Evolutionary conservation across 2,113 vertebrate genomes (phyloP).

Genomic region (Myrmophylax atrothorax): DNA sequence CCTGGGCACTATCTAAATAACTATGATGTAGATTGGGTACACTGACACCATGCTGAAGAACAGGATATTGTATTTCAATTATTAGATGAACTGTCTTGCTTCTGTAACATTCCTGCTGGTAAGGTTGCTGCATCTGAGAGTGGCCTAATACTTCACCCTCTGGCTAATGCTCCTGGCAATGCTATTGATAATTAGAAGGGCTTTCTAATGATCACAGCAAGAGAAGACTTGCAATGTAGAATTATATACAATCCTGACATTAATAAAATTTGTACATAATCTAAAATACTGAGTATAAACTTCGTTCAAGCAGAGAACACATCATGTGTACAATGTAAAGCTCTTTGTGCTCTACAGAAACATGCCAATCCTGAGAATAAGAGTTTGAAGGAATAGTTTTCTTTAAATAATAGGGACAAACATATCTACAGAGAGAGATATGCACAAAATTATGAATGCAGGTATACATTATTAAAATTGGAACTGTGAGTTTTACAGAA

Average conservation of each 20-base stretch:
- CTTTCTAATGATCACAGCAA: background rate
- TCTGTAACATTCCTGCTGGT: background rate
- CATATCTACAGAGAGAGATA: background rate
- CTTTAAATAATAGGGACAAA: background rate
- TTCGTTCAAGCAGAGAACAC: background rate
- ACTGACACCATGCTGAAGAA: background rate
- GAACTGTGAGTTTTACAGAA: background rate
- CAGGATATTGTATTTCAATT: background rate
- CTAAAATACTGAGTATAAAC: background rate
- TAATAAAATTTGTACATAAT: background rate
- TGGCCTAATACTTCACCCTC: background rate
- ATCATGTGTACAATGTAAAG: background rate
- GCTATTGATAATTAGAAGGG: background rate
- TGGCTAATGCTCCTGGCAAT: background rate
- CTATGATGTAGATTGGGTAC: background rate
- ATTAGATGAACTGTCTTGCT: background rate
- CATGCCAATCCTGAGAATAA: background rate
- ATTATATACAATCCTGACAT: background rate
- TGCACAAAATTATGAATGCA: background rate
- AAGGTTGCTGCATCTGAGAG: background rate
- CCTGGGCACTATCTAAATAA: fast-evolving
- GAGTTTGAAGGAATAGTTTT: background rate
- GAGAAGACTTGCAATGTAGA: background rate
- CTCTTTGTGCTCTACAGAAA: background rate
- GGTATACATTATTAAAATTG: background rate